Percentiles rank a stretch among this genome's conserved stretches.
Conservation (phyloP, 1,140 invertebrate species). For the Trissolcus basalis region DNA sequence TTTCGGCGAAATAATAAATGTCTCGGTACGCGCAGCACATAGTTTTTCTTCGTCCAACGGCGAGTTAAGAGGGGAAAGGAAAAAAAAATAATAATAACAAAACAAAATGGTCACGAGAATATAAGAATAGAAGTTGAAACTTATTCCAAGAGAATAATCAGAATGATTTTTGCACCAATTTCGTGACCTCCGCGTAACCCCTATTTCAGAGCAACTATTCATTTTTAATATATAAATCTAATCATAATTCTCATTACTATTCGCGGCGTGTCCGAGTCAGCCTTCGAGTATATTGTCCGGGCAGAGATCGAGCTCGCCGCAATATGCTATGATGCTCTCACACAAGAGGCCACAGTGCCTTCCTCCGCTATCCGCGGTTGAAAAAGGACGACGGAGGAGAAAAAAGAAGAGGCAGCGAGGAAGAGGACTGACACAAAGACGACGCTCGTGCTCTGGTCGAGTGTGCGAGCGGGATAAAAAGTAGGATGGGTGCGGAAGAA, state of each 20-base stretch:
- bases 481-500: constrained; percentile 21
- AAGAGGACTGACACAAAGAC: background rate
- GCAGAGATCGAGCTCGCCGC: constrained; percentile 21
- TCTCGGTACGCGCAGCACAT: constrained; percentile 20
- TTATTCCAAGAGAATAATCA: constrained; percentile 33
- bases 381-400: constrained; percentile 28
- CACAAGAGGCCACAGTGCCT: constrained; percentile 42
- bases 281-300: constrained; percentile 41
- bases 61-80: background rate
- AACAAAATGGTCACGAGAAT: too few species aligned
- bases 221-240: too few species aligned
- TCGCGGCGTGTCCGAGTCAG: constrained; percentile 42
- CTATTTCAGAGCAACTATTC: background rate
- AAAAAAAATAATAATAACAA: too few species aligned
- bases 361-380: constrained; percentile 19
- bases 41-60: constrained; percentile 19
- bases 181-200: background rate
- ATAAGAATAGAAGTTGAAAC: constrained; percentile 31
- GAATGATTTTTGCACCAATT: constrained; percentile 43
- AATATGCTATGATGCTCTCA: constrained; percentile 25
- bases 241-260: constrained; percentile 54
- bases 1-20: constrained; percentile 46
- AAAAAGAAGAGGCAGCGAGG: constrained; percentile 17
- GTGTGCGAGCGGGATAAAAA: background rate
- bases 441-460: background rate